Evolutionary conservation across 2,888 invertebrate species (phyloP), one percentile per base, ranked within the genome.

Genomic region (Troglohyphantes excavatus): DNA sequence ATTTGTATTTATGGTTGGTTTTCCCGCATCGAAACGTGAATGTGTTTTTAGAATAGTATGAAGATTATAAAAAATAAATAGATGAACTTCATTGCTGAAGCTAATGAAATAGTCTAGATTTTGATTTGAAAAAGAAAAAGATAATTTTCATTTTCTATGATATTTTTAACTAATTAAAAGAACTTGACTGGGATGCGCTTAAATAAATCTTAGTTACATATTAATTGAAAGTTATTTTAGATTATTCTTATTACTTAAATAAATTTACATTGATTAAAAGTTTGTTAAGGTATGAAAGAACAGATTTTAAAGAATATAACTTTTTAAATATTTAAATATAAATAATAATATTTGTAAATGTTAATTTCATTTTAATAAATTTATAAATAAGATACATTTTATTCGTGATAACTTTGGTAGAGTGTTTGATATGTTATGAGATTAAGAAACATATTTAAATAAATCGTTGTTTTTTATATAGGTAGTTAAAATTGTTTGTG

Each of bases 1-100:
- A 78, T 39, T 78, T 78, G 23, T 78, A 61, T 39, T 75, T 59
- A 59, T 11, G 9, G 27, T 33, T 21, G 2, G 39, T 65, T 29
- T 68, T 33, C 21, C 33, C 17, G n/a, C 39, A 21, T n/a, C 29
- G n/a, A 39, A 19, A 33, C 33, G 68, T 23, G 26, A 43, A 72
- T 46, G 19, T 43, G 23, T 46, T 72, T 72, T 46, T 21, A 43
- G 46, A 46, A 46, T 21, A 33, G n/a, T 1, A 39, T 3, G n/a
- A 53, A 11, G n/a, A 53, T 53, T 53, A 5, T 53, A 13, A 7
- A 13, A 53, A 53, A 53, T 13, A 53, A 53, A 13, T 17, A 53
- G 53, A 53, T 53, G 53, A 53, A 53, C 39, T 39, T 53, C 13
- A 17, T 53, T 53, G 13, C n/a, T n/a, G 17, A 53, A 53, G n/a